Conservation (phyloP, 2,113 vertebrate species). For the Melierax canorus region DNA sequence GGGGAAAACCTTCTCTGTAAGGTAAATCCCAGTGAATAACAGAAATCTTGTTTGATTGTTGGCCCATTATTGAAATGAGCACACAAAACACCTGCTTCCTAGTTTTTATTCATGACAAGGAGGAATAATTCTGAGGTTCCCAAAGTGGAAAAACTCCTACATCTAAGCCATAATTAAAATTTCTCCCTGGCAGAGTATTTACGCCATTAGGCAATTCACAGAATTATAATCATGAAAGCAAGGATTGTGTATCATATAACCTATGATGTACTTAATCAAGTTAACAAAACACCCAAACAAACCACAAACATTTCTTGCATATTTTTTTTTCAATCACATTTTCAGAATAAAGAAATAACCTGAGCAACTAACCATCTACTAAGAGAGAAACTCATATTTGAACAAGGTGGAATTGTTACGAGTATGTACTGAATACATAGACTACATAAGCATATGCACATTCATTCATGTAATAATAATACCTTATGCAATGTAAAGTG, state of each 20-base stretch:
- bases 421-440: not conserved
- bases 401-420: not conserved
- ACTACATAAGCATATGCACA: not conserved
- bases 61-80: not conserved
- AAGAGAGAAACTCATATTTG: not conserved
- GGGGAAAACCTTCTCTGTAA: not conserved
- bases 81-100: not conserved
- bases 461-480: not conserved
- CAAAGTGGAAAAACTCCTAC: constrained; percentile 17
- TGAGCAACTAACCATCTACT: not conserved
- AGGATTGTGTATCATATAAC: not conserved
- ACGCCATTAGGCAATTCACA: not conserved
- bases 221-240: constrained; percentile 1
- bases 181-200: not conserved
- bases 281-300: not conserved
- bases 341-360: not conserved
- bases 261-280: not conserved
- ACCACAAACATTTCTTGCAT: not conserved
- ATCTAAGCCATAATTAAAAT: constrained; percentile 2
- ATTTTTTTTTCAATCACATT: not conserved
- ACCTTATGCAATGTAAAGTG: not conserved
- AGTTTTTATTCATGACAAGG: not conserved
- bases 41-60: not conserved
- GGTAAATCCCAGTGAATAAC: not conserved
- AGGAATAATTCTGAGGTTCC: constrained; percentile 7